These are phyloP conservation scores for Chaetophractus vellerosus DNA, from an alignment of 2,797 vertebrate species.

Conservation along the genomic window DNA sequence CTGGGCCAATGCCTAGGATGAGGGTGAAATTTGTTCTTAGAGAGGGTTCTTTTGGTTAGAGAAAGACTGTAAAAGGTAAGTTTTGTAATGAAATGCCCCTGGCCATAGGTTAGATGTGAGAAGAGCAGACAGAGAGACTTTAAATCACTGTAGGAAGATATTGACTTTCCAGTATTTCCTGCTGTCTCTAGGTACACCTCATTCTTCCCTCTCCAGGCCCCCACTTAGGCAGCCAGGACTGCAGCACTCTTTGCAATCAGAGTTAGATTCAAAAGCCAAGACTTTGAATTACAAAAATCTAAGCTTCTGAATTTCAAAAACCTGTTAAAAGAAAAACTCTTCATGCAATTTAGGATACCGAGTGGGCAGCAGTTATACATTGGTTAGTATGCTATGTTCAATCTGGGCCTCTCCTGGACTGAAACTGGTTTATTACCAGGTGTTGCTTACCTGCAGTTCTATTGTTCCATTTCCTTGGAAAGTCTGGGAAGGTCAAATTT, in stretches of 20 bases:
- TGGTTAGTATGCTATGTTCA: no score
- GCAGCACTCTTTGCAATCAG: not conserved
- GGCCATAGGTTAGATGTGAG: not conserved
- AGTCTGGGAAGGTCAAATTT: no score
- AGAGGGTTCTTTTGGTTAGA: conserved; percentile 30
- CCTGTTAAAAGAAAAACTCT: no score
- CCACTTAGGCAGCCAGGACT: not conserved
- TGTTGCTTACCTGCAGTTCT: no score
- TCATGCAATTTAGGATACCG: no score
- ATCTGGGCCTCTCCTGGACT: no score
- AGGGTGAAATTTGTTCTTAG: not conserved
- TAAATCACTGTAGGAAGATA: not conserved
- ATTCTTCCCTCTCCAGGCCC: not conserved
- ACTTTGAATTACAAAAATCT: not conserved
- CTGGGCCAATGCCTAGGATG: not conserved
- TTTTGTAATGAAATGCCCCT: conserved; percentile 13
- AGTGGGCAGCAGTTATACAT: no score
- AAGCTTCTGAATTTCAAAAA: conserved; percentile 1
- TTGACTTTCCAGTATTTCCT: not conserved
- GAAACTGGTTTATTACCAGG: no score
- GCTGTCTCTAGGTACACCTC: not conserved
- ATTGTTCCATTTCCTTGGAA: no score
- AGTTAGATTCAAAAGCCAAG: conserved; percentile 34
- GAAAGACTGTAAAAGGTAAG: conserved; percentile 16
- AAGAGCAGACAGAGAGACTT: not conserved